Percentiles rank a stretch among this genome's conserved stretches.
Evolutionary conservation across 2,888 invertebrate genomes (phyloP).

Genomic region (Tetropium fuscum): DNA sequence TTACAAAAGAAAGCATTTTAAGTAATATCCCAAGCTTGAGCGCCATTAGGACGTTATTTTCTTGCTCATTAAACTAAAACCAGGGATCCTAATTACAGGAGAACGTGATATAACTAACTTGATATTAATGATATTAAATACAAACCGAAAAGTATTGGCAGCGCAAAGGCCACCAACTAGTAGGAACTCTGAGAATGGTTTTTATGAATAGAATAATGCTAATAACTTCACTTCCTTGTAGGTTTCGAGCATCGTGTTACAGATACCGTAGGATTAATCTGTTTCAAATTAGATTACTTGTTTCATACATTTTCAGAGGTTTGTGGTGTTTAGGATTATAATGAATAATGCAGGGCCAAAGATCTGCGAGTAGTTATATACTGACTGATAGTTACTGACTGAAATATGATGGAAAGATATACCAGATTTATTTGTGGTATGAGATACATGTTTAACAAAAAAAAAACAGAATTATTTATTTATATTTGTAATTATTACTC

Average conservation of each 20-base stretch:
- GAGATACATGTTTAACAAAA: too few species aligned
- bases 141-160: slow-evolving; percentile 18
- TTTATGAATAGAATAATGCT: not conserved
- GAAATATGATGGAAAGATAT: not conserved
- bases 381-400: not conserved
- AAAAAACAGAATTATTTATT: too few species aligned
- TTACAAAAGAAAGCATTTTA: slow-evolving; percentile 21
- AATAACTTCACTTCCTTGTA: slow-evolving; percentile 4
- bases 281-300: not conserved
- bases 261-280: not conserved
- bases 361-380: too few species aligned
- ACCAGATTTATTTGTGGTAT: not conserved
- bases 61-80: slow-evolving; percentile 22
- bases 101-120: slow-evolving; percentile 23
- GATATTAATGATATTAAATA: slow-evolving; percentile 26
- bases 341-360: too few species aligned
- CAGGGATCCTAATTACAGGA: slow-evolving; percentile 20
- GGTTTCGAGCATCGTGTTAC: not conserved
- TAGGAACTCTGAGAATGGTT: not conserved
- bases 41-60: slow-evolving; percentile 16
- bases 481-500: too few species aligned
- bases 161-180: not conserved
- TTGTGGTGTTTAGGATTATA: not conserved
- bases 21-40: slow-evolving; percentile 10
- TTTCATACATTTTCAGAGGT: not conserved